Percentiles rank a stretch among this genome's conserved stretches.
Conservation (phyloP, 2,113 vertebrate genomes). For the Amphiprion ocellaris region DNA sequence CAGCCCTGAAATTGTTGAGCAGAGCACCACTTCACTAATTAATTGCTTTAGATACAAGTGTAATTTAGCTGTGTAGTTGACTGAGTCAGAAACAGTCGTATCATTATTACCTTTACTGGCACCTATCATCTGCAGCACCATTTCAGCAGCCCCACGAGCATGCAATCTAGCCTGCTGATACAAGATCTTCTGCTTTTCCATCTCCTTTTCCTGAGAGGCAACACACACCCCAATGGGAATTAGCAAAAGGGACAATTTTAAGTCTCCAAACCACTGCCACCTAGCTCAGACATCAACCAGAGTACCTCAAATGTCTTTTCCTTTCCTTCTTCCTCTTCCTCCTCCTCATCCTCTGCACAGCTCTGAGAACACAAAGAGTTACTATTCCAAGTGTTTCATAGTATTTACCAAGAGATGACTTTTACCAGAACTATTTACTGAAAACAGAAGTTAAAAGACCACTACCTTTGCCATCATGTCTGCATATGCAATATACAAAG, state of each 20-base stretch:
- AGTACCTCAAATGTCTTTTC: constrained; percentile 97
- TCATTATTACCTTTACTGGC: constrained; percentile 91
- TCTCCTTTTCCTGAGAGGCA: constrained; percentile 94
- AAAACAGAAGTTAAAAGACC: neutral
- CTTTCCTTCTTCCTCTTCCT: constrained; percentile 91
- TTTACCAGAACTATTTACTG: neutral
- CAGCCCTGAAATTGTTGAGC: neutral
- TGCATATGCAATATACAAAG: constrained; percentile 95
- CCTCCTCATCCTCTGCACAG: constrained; percentile 90
- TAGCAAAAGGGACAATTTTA: neutral
- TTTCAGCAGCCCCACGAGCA: constrained; percentile 95
- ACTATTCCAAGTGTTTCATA: neutral
- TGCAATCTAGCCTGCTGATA: constrained; percentile 98
- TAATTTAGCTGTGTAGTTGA: neutral
- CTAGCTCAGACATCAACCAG: too few relatives aligned
- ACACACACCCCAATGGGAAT: constrained; percentile 1
- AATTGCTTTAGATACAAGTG: neutral
- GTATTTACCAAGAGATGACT: neutral
- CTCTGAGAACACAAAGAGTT: constrained; percentile 72
- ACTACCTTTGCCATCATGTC: constrained; percentile 99
- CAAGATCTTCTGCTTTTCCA: constrained; percentile 98
- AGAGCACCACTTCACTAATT: neutral
- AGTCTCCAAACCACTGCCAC: neutral
- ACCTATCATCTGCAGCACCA: constrained; percentile 98
- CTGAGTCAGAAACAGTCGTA: neutral